phyloP scores from a whole-genome alignment of 2,888 invertebrate genomes.

The Emmelina monodactyla region DNA sequence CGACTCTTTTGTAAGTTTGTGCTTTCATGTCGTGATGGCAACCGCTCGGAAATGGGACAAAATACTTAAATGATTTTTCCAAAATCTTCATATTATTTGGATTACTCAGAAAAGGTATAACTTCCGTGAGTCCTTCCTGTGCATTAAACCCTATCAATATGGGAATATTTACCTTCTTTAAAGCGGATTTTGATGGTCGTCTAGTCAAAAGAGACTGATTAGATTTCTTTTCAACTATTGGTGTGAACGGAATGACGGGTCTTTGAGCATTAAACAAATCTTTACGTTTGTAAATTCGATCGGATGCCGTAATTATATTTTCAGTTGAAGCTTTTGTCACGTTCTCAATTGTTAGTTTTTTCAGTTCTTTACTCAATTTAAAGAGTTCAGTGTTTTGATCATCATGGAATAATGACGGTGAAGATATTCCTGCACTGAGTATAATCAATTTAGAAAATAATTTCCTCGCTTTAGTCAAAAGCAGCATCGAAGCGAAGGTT shows the following conservation, averaged over 20 bases:
- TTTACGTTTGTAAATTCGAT: slow-evolving; percentile 34
- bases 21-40: slow-evolving; percentile 34
- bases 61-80: slow-evolving; percentile 35
- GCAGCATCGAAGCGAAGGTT: slow-evolving; percentile 36
- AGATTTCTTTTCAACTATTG: slow-evolving; percentile 29
- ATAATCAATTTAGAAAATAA: slow-evolving; percentile 49
- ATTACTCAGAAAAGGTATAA: slow-evolving; percentile 44
- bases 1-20: slow-evolving; percentile 26
- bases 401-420: slow-evolving; percentile 39
- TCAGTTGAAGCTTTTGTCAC: slow-evolving; percentile 26
- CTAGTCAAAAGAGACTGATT: slow-evolving; percentile 28
- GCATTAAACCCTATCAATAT: slow-evolving; percentile 58
- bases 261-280: slow-evolving; percentile 41
- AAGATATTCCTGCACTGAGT: slow-evolving; percentile 48
- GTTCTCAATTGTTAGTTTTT: slow-evolving; percentile 20
- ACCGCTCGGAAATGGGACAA: slow-evolving; percentile 43
- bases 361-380: slow-evolving; percentile 28
- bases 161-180: slow-evolving; percentile 24
- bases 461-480: slow-evolving; percentile 34
- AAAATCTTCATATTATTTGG: slow-evolving; percentile 35
- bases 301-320: slow-evolving; percentile 30
- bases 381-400: slow-evolving; percentile 26
- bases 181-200: slow-evolving; percentile 18
- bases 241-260: slow-evolving; percentile 44
- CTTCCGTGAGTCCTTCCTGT: slow-evolving; percentile 54